These are phyloP conservation scores for Lacerta viridis DNA, from an alignment of 2,797 vertebrate genomes.

Conservation along the genomic window DNA sequence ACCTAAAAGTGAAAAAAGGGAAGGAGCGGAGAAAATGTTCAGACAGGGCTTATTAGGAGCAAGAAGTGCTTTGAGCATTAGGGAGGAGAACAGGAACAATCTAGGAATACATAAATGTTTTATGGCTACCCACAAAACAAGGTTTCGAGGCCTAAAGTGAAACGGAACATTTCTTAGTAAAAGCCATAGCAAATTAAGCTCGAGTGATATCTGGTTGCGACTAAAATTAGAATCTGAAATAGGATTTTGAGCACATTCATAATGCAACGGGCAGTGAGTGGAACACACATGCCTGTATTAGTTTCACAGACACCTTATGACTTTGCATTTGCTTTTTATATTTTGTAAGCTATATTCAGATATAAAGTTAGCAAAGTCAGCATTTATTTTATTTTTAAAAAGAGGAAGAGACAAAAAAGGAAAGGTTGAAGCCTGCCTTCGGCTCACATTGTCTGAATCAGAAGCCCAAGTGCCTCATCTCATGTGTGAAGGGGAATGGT, in stretches of 20 bases:
- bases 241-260: constrained; percentile 59
- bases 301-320: constrained; percentile 18
- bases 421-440: background rate
- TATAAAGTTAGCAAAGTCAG: background rate
- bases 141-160: constrained; percentile 10
- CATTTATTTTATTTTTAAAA: background rate
- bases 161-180: constrained; percentile 54
- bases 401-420: background rate
- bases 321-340: constrained; percentile 47
- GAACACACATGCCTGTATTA: constrained; percentile 25
- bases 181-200: constrained; percentile 57
- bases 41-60: background rate
- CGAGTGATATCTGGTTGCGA: constrained; percentile 49
- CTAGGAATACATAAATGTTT: background rate
- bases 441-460: background rate
- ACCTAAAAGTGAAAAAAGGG: background rate
- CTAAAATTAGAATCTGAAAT: constrained; percentile 68
- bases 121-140: background rate
- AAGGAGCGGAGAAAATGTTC: background rate
- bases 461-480: background rate
- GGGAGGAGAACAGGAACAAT: background rate
- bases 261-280: constrained; percentile 45
- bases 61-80: background rate
- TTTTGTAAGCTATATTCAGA: constrained; percentile 39
- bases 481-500: background rate